phyloP scores from a whole-genome alignment of 2,797 vertebrate species.

The Columba guinea region DNA sequence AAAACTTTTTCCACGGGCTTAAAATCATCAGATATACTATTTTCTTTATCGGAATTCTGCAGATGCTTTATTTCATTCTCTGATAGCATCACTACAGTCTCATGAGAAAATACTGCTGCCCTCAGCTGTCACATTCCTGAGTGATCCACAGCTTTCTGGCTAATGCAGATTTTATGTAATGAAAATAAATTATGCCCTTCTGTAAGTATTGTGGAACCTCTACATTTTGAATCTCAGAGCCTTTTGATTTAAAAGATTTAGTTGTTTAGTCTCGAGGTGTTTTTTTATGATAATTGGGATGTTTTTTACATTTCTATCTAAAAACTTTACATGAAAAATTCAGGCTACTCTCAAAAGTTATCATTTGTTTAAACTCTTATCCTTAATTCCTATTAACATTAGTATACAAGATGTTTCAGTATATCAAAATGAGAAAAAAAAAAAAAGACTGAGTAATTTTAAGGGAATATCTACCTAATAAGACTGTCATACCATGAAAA shows the following conservation, averaged over 20 bases:
- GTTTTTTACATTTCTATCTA: neutral
- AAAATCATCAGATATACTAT: constrained; percentile 15
- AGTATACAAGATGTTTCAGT: neutral
- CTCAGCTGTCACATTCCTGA: neutral
- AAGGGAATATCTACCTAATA: neutral
- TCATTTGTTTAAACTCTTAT: neutral
- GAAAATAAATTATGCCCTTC: neutral
- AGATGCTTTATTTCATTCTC: neutral
- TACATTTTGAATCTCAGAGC: neutral
- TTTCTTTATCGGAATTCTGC: constrained; percentile 22
- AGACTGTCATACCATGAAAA: neutral
- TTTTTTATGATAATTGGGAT: neutral
- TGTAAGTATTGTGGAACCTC: neutral
- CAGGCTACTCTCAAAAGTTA: neutral
- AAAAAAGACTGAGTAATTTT: neutral
- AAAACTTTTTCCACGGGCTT: neutral
- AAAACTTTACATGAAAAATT: neutral
- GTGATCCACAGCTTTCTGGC: neutral
- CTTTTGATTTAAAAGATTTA: neutral
- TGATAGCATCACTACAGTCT: neutral
- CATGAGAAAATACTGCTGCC: neutral
- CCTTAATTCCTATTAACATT: neutral
- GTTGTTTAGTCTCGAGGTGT: neutral
- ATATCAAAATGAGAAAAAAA: neutral
- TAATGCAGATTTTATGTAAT: constrained; percentile 2